phyloP scores from a whole-genome alignment of 2,113 vertebrate species.

The Myocastor coypus region DNA sequence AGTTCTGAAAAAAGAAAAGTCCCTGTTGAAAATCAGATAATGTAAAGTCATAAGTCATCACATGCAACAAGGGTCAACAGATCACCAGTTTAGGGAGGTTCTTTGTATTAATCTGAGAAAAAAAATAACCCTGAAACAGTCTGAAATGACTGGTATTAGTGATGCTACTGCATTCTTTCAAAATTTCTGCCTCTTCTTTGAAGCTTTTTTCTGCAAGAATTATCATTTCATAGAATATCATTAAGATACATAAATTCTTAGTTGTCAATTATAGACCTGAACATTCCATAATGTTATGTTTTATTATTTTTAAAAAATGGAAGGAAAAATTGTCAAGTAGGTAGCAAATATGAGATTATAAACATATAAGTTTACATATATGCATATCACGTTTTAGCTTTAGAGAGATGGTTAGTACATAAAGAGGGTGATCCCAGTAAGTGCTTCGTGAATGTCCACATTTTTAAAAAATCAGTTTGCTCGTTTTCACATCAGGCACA shows the following conservation, averaged over 20 bases:
- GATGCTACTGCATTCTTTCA: background rate
- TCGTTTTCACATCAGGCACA: background rate
- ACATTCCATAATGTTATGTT: background rate
- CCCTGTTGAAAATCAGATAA: background rate
- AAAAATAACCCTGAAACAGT: background rate
- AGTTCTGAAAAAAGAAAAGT: no score
- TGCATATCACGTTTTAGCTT: background rate
- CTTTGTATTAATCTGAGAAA: background rate
- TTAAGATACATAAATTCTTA: background rate
- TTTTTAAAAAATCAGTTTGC: background rate
- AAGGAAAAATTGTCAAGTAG: background rate
- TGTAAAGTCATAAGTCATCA: background rate
- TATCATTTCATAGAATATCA: background rate
- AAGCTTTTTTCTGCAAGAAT: conserved; percentile 12
- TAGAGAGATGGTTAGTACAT: background rate
- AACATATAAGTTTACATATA: background rate
- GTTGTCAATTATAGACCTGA: background rate
- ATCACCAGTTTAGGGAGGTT: background rate
- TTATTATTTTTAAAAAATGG: background rate
- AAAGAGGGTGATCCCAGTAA: background rate
- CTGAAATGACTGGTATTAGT: background rate
- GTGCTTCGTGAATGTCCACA: background rate
- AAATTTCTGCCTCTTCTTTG: background rate
- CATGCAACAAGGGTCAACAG: background rate
- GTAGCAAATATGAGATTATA: background rate